Conservation (phyloP, 2,113 vertebrate species). For the Micronycteris hirsuta region DNA sequence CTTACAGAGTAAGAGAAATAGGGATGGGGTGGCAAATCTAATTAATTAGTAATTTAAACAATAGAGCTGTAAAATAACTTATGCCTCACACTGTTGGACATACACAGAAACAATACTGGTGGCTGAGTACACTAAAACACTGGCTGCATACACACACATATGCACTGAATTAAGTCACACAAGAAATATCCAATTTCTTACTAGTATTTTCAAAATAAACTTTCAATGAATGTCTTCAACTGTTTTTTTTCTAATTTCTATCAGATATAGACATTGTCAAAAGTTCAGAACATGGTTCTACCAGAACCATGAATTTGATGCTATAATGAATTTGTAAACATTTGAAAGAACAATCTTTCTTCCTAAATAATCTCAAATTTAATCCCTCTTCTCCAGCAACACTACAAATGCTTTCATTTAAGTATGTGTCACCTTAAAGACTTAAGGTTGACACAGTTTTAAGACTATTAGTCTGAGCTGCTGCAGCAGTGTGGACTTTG, state of each 20-base stretch:
- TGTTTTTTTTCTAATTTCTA: neutral
- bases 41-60: conserved; percentile 8
- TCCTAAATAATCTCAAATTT: neutral
- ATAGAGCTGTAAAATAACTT: neutral
- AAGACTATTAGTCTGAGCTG: neutral
- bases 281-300: neutral
- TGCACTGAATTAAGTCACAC: neutral
- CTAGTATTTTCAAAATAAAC: neutral
- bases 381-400: neutral
- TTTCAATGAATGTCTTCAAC: neutral
- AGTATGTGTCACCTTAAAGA: neutral
- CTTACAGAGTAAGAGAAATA: conserved; percentile 2
- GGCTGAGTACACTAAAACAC: neutral
- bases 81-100: neutral
- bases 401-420: neutral
- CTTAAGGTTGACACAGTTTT: no score
- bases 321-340: neutral
- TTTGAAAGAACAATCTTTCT: neutral
- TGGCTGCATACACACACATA: neutral
- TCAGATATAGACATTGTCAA: neutral
- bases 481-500: neutral
- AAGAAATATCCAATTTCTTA: conserved; percentile 1
- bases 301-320: neutral
- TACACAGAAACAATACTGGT: neutral
- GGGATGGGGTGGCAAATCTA: neutral